These are phyloP conservation scores for Eurystomus glaucurus DNA, from an alignment of 2,797 vertebrate genomes.

Conservation along the genomic window DNA sequence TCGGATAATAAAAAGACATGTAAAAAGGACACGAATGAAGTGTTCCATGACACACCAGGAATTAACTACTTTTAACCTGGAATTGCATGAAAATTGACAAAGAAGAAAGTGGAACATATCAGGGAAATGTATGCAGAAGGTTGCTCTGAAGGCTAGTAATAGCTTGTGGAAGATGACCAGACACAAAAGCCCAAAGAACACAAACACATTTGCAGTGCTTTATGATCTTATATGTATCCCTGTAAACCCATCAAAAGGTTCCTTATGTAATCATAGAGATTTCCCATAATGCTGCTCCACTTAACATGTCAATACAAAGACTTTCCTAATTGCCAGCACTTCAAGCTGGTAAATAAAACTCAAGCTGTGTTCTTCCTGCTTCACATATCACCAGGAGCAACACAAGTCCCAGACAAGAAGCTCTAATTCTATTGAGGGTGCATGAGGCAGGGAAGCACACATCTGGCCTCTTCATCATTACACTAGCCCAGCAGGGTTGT, in stretches of 20 bases:
- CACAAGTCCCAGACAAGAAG: neutral
- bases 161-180: neutral
- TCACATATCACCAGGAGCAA: neutral
- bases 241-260: neutral
- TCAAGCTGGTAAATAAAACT: neutral
- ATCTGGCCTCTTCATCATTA: neutral
- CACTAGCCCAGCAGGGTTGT: neutral
- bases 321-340: conserved; percentile 10
- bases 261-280: neutral
- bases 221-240: neutral
- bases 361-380: neutral
- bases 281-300: neutral
- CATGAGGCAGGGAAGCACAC: neutral
- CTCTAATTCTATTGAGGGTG: neutral
- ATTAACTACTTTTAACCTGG: neutral
- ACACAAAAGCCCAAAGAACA: neutral
- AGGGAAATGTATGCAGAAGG: neutral
- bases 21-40: neutral
- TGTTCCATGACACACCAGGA: neutral
- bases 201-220: neutral
- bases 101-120: neutral
- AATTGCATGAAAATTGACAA: neutral
- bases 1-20: conserved; percentile 11
- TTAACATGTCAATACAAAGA: neutral
- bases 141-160: neutral